Evolutionary conservation across 30 jellyfish, hydroid and myxozoan genomes (phyloP).

Genomic region (Aurelia sp.): DNA sequence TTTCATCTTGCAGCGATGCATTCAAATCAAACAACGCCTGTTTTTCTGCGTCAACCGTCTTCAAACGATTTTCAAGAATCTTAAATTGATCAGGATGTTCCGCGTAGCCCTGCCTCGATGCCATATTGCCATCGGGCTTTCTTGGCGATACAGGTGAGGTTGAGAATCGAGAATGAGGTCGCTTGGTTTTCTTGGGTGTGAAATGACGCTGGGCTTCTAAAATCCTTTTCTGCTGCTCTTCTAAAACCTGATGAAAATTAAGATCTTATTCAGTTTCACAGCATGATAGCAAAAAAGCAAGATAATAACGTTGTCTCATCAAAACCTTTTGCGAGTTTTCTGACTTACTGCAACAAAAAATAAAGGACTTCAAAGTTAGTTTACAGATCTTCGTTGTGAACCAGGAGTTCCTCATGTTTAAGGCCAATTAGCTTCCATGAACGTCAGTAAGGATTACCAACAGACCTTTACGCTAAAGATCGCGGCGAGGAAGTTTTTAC

Average conservation of each 20-base stretch:
- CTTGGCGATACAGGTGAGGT: conserved; percentile 45
- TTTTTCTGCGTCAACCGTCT: conserved; percentile 70
- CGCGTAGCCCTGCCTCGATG: background rate
- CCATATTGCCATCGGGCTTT: background rate
- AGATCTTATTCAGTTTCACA: background rate
- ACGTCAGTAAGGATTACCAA: too few species aligned
- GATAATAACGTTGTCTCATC: too few species aligned
- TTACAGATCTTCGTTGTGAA: too few species aligned
- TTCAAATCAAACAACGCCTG: conserved; percentile 62
- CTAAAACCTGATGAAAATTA: conserved; percentile 21
- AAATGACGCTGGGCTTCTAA: conserved; percentile 31
- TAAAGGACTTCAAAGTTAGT: too few species aligned
- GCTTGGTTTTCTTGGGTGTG: conserved; percentile 9
- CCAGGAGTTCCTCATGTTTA: too few species aligned
- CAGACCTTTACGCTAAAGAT: too few species aligned
- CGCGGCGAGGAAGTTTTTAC: too few species aligned
- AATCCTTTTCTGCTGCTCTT: conserved; percentile 53
- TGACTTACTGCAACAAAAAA: too few species aligned
- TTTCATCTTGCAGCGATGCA: conserved; percentile 74
- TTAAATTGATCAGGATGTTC: conserved; percentile 40
- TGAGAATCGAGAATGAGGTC: conserved; percentile 14
- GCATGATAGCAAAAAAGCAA: background rate
- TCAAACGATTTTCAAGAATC: conserved; percentile 49
- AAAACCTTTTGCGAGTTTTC: too few species aligned
- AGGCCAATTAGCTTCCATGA: too few species aligned